Conservation (phyloP, 2,113 vertebrate species). For the Dascyllus trimaculatus region DNA sequence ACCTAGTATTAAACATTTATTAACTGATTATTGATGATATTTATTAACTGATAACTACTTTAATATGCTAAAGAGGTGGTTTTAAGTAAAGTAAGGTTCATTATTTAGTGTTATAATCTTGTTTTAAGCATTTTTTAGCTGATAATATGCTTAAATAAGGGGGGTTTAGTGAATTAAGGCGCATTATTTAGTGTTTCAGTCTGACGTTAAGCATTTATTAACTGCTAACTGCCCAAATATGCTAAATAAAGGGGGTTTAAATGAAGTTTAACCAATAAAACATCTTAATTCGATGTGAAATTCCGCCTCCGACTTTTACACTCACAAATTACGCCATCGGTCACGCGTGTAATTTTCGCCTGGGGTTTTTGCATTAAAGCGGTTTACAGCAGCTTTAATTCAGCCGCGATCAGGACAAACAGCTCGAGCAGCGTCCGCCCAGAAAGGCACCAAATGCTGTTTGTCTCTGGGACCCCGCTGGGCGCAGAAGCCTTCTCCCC, state of each 20-base stretch:
- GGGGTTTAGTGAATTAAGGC: too few species aligned
- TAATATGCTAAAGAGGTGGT: neutral
- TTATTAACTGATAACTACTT: neutral
- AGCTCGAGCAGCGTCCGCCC: conserved; percentile 54
- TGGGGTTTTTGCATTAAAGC: conserved; percentile 37
- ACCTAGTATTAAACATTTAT: neutral
- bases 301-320: neutral
- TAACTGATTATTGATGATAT: neutral
- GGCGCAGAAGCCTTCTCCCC: conserved; percentile 69
- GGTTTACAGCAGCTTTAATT: conserved; percentile 62
- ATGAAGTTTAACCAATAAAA: conserved; percentile 4
- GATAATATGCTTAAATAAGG: too few species aligned
- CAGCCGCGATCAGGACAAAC: conserved; percentile 70
- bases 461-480: conserved; percentile 74
- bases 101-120: too few species aligned
- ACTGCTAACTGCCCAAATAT: too few species aligned
- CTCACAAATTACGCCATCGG: conserved; percentile 10
- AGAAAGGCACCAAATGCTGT: conserved; percentile 80
- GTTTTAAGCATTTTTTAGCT: too few species aligned
- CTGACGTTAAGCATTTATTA: too few species aligned
- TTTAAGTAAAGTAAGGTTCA: neutral
- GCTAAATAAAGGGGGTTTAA: neutral
- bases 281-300: neutral
- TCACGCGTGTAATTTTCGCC: conserved; percentile 38
- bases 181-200: too few species aligned